Evolutionary conservation across 2,797 vertebrate species (phyloP).

Genomic region (Semaprochilodus insignis): DNA sequence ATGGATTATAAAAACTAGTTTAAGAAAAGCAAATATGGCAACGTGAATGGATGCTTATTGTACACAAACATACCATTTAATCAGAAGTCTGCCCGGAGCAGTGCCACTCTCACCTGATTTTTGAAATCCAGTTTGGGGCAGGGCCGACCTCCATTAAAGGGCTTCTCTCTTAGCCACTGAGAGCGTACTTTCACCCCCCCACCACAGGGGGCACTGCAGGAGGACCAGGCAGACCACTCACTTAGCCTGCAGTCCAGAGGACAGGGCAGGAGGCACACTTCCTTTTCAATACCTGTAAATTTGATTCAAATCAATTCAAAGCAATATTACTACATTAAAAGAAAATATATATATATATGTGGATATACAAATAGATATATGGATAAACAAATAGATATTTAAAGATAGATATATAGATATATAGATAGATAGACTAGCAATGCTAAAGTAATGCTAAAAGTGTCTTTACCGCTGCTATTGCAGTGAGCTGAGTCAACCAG

Average conservation of each 20-base stretch:
- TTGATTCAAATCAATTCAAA: neutral
- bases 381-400: too few species aligned
- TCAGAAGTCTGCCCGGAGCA: neutral
- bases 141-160: constrained; percentile 85
- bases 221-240: constrained; percentile 85
- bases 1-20: too few species aligned
- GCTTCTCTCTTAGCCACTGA: constrained; percentile 87
- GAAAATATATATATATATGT: too few species aligned
- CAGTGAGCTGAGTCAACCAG: constrained; percentile 78
- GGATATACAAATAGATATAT: too few species aligned
- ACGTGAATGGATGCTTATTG: neutral
- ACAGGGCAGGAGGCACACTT: constrained; percentile 80
- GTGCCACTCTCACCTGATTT: constrained; percentile 84
- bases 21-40: neutral
- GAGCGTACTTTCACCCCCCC: constrained; percentile 82
- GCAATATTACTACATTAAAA: neutral
- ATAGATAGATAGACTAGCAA: too few species aligned
- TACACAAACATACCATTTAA: neutral
- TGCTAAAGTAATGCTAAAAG: too few species aligned
- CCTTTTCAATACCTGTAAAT: constrained; percentile 83
- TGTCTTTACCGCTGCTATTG: constrained; percentile 78
- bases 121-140: constrained; percentile 87
- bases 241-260: constrained; percentile 88
- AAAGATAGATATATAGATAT: too few species aligned
- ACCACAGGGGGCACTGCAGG: constrained; percentile 85